Percentiles rank a stretch among this genome's conserved stretches.
Evolutionary conservation across 2,113 vertebrate species (phyloP).

Genomic region (Elgaria multicarinata): DNA sequence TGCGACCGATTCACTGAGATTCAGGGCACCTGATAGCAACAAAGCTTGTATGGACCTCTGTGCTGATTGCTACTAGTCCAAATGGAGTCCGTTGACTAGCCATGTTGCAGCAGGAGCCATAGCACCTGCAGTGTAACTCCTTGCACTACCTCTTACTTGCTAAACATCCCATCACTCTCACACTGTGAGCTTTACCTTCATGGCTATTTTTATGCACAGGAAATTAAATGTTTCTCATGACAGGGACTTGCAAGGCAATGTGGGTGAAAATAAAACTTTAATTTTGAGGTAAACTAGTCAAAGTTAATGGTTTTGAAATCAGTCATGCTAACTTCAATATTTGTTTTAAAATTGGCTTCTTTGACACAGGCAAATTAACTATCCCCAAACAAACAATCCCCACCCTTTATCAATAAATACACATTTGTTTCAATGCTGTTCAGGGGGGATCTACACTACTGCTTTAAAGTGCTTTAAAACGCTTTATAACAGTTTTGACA

Average conservation of each 20-base stretch:
- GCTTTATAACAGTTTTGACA: too few relatives aligned
- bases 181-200: neutral
- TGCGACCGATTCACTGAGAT: neutral
- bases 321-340: neutral
- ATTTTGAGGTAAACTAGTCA: neutral
- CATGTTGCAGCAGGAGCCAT: neutral
- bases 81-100: neutral
- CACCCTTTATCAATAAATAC: neutral
- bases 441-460: too few relatives aligned
- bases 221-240: neutral
- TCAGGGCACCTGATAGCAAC: neutral
- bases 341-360: neutral
- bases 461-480: too few relatives aligned
- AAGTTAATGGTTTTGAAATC: neutral
- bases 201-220: neutral
- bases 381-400: neutral
- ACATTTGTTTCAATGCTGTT: neutral
- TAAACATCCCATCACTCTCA: neutral
- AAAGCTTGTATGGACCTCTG: neutral
- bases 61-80: neutral
- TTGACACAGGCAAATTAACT: neutral
- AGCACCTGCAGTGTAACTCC: neutral
- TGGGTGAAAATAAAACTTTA: neutral
- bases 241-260: neutral
- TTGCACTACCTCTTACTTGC: neutral